Percentiles rank a stretch among this genome's conserved stretches.
Evolutionary conservation across 2,888 invertebrate species (phyloP).

Genomic region (Thecocarcelia acutangulata): DNA sequence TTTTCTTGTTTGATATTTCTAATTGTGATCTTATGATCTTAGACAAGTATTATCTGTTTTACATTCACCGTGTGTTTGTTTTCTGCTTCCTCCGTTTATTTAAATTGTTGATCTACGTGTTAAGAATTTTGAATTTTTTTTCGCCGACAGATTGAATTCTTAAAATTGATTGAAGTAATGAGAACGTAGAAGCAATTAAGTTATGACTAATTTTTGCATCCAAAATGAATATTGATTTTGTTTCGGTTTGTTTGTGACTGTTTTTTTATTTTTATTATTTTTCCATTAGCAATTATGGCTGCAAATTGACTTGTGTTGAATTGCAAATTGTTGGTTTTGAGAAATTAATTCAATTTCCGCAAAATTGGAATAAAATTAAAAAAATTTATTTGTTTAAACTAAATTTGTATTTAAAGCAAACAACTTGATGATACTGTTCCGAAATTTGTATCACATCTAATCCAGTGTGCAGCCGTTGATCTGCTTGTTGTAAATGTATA

Average conservation of each 20-base stretch:
- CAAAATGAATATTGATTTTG: constrained; percentile 26
- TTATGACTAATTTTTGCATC: constrained; percentile 45
- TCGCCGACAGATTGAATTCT: not conserved
- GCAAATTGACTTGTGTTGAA: not conserved
- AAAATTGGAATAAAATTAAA: not conserved
- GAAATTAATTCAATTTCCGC: constrained; percentile 9
- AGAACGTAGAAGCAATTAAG: constrained; percentile 9
- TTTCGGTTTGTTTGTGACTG: not conserved
- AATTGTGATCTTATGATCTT: constrained; percentile 61
- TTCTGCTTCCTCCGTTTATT: not conserved
- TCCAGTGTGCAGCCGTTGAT: no score
- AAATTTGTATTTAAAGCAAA: no score
- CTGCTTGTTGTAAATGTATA: no score
- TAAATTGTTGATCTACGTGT: constrained; percentile 30
- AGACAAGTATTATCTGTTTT: constrained; percentile 12
- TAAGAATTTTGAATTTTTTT: constrained; percentile 28
- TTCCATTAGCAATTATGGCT: not conserved
- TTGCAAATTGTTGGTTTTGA: not conserved
- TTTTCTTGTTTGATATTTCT: constrained; percentile 4
- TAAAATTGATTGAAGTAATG: not conserved
- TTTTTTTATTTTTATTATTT: not conserved
- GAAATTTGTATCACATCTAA: no score
- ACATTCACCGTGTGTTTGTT: constrained; percentile 31
- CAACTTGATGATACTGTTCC: no score
- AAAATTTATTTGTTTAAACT: not conserved